Conservation (phyloP, 1,140 invertebrate species). For the Lepidostoma basale region DNA sequence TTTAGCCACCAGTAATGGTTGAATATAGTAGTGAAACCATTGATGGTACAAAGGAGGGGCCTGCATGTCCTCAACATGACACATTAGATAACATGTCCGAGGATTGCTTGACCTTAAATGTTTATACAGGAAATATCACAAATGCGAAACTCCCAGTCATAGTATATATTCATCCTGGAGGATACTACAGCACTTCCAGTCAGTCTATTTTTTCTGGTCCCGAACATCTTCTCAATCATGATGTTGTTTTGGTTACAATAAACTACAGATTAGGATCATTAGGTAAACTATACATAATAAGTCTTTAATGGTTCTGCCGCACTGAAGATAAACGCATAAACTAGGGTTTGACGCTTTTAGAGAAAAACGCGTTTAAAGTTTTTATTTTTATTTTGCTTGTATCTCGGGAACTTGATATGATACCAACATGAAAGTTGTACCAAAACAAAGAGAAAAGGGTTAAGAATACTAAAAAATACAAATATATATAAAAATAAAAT, state of each 20-base stretch:
- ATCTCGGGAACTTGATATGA: too few relatives aligned
- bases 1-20: constrained; percentile 60
- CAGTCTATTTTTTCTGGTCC: constrained; percentile 64
- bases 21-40: constrained; percentile 62
- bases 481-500: too few relatives aligned
- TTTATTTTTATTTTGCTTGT: too few relatives aligned
- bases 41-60: constrained; percentile 64
- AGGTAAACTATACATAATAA: too few relatives aligned
- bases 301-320: too few relatives aligned
- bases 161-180: constrained; percentile 64
- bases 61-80: constrained; percentile 52
- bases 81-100: constrained; percentile 59
- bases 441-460: too few relatives aligned
- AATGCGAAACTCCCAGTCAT: constrained; percentile 57
- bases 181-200: constrained; percentile 57
- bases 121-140: constrained; percentile 64
- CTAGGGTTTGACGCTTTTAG: too few relatives aligned
- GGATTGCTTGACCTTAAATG: constrained; percentile 73
- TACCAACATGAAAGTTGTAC: too few relatives aligned
- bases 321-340: too few relatives aligned
- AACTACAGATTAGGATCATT: constrained; percentile 72
- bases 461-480: too few relatives aligned
- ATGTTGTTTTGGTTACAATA: constrained; percentile 71
- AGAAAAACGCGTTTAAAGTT: too few relatives aligned
- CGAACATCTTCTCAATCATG: constrained; percentile 67